Base-by-base conservation (phyloP, 2,113 vertebrate species). In the Scytalopus superciliaris region DNA sequence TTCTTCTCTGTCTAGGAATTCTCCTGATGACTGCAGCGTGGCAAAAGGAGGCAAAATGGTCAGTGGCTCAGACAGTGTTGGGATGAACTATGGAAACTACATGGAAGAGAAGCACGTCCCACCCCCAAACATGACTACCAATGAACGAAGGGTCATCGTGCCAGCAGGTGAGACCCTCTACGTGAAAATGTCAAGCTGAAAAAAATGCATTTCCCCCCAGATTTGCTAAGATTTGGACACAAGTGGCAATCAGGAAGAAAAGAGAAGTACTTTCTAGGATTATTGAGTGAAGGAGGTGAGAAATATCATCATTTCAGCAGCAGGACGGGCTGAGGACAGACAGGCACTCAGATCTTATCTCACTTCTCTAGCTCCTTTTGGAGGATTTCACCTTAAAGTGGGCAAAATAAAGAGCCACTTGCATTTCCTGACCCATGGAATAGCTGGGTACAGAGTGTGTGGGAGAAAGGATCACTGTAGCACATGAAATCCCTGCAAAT, bases 41-140 rank as follows among this genome's bases (percentile, higher is more conserved):
- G 97, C 97, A 53, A 99, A 99, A 96, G 98, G 97, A n/a, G 98
- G 98, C 73, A 99, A 99, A 96, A 98, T 98, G 97, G 95, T 98
- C 91, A 97, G 98, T 66, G 87, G 97, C 83, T 97, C 97, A 4
- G 98, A 98, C 19, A 90, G 93, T 3, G 96, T 98, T 25, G 98
- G 98, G 40, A 98, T 98, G 98, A 98, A 80, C 96, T 99, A 99
- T 63, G 97, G 98, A 93, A 98, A 91, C 97, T 99, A 98, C 98
- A 97, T 99, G 98, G 99, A 99, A 97, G 98, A 99, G 95, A 99
- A 99, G 83, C 98, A 98, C 14, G 78, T 98, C n/a, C 97, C 98
- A 6, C 98, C 98, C 69, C 98, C 99, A 13, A 99, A 99, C 97
- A 99, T 99, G 98, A 98, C 98, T 57, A 99, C 98, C 57, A 98